Percentiles rank a stretch among this genome's conserved stretches.
Evolutionary conservation across 2,797 vertebrate species (phyloP).

Genomic region (Dendrocincla fuliginosa): DNA sequence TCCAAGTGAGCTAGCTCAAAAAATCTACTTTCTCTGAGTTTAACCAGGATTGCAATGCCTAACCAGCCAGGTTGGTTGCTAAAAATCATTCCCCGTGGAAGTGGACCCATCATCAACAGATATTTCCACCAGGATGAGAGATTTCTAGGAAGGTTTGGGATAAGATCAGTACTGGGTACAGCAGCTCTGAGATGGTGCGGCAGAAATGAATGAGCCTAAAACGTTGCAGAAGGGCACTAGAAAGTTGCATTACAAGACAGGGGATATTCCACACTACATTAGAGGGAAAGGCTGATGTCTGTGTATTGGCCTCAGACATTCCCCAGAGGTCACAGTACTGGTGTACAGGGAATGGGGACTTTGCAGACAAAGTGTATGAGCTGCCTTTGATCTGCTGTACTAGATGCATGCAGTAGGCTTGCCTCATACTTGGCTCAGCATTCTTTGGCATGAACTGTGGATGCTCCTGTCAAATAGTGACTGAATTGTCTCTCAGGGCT

Average conservation of each 20-base stretch:
- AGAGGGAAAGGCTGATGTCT: not conserved
- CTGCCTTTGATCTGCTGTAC: not conserved
- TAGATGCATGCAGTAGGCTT: not conserved
- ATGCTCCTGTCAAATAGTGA: conserved; percentile 61
- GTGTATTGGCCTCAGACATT: not conserved
- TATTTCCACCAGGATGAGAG: not conserved
- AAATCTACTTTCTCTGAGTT: not conserved
- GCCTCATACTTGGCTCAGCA: conserved; percentile 9
- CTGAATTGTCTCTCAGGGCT: conserved; percentile 51
- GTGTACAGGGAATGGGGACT: not conserved
- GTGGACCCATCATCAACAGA: not conserved
- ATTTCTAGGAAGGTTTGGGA: not conserved
- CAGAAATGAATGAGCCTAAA: not conserved
- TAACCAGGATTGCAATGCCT: not conserved
- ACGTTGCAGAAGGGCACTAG: not conserved
- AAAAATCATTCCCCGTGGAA: not conserved
- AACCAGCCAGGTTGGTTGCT: not conserved
- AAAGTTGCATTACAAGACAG: not conserved
- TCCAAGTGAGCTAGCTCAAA: not conserved
- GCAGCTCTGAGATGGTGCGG: not conserved
- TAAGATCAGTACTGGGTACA: not conserved
- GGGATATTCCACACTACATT: not conserved
- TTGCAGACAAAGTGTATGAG: not conserved
- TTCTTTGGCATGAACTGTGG: not conserved
- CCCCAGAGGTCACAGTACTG: not conserved